Conservation (phyloP, 2,113 vertebrate species). For the Triplophysa rosa region DNA sequence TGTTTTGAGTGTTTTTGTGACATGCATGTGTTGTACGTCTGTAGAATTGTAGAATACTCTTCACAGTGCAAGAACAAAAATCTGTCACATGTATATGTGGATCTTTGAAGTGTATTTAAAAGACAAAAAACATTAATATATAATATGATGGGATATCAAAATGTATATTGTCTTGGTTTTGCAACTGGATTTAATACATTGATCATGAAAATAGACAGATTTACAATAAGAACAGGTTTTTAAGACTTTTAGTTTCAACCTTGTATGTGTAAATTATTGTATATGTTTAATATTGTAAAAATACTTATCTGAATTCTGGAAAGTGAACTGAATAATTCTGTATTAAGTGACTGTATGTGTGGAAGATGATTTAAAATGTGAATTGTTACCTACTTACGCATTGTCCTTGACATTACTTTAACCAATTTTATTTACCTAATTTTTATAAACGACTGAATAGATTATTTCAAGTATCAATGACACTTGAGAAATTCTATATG, state of each 20-base stretch:
- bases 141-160: conserved; percentile 76
- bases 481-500: neutral
- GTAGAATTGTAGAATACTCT: too few relatives aligned
- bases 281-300: conserved; percentile 45
- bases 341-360: too few relatives aligned
- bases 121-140: conserved; percentile 74
- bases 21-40: too few relatives aligned
- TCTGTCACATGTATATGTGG: conserved; percentile 51
- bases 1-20: too few relatives aligned
- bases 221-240: conserved; percentile 75
- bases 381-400: too few relatives aligned
- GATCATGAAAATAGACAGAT: conserved; percentile 63
- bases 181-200: conserved; percentile 76
- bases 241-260: conserved; percentile 70
- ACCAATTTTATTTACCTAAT: too few relatives aligned
- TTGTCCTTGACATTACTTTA: too few relatives aligned
- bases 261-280: conserved; percentile 91
- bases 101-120: conserved; percentile 85
- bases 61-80: conserved; percentile 11
- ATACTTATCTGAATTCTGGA: too few relatives aligned
- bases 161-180: conserved; percentile 92
- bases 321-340: too few relatives aligned
- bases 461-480: too few relatives aligned
- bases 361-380: too few relatives aligned
- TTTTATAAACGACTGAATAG: too few relatives aligned